phyloP scores from a whole-genome alignment of 2,113 vertebrate species.

The Platichthys stellatus region DNA sequence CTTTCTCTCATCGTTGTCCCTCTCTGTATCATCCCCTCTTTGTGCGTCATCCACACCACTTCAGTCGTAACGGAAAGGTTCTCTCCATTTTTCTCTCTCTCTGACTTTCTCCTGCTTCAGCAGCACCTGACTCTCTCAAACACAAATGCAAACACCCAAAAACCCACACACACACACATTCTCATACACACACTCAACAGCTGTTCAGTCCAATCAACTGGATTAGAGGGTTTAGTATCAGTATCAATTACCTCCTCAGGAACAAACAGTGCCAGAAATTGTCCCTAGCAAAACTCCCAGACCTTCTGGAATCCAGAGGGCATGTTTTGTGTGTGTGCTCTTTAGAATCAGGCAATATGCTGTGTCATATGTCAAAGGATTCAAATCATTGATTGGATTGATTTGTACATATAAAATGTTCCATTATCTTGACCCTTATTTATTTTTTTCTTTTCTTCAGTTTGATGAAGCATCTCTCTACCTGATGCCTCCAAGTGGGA shows the following conservation, averaged over 20 bases:
- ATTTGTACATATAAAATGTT: neutral
- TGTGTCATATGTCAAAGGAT: too few relatives aligned
- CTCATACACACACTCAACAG: conserved; percentile 33
- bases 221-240: conserved; percentile 56
- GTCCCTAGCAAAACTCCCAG: conserved; percentile 33
- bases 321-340: neutral
- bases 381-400: neutral
- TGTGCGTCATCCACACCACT: conserved; percentile 36
- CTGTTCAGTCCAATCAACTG: conserved; percentile 66
- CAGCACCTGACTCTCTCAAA: conserved; percentile 5
- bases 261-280: conserved; percentile 41
- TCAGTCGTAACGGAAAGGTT: conserved; percentile 36
- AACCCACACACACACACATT: neutral
- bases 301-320: conserved; percentile 27
- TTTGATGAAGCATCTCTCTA: conserved; percentile 9
- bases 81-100: conserved; percentile 3
- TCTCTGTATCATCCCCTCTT: conserved; percentile 22
- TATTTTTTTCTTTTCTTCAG: too few relatives aligned
- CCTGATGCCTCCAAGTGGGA: neutral
- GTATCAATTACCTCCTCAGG: conserved; percentile 65
- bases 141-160: conserved; percentile 4
- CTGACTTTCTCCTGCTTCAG: conserved; percentile 2
- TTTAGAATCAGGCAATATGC: neutral
- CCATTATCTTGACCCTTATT: too few relatives aligned
- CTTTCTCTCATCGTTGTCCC: conserved; percentile 13